A percentile compares a stretch with the other conserved stretches of the same genome.
phyloP scores from a whole-genome alignment of 2,797 vertebrate species.

The Rhincodon typus region DNA sequence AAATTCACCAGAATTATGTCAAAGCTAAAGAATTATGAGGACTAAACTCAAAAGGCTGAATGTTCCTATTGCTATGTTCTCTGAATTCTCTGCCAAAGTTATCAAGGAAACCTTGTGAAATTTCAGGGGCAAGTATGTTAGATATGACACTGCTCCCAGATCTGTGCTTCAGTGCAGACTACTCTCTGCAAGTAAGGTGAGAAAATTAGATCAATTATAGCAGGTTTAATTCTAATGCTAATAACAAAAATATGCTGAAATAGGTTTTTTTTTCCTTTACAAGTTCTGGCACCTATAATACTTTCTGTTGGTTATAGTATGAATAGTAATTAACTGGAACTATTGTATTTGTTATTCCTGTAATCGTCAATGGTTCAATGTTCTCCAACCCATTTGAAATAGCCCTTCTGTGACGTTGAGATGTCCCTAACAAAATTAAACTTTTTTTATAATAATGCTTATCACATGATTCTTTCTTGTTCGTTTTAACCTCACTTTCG shows the following conservation, averaged over 20 bases:
- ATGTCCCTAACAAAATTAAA: no score
- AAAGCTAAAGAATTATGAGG: no score
- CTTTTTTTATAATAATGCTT: no score
- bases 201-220: not conserved
- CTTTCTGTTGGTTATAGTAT: not conserved
- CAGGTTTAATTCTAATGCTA: not conserved
- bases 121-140: not conserved
- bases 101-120: not conserved
- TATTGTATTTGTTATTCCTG: not conserved
- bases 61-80: no score
- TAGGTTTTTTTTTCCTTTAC: not conserved
- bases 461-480: no score
- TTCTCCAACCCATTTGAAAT: no score
- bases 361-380: not conserved
- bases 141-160: not conserved
- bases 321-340: not conserved
- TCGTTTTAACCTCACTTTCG: no score
- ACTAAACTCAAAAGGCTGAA: no score
- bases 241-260: not conserved
- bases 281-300: not conserved
- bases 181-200: not conserved
- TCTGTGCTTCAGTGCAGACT: not conserved
- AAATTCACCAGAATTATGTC: no score
- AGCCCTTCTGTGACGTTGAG: no score
- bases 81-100: no score